These are phyloP conservation scores for Cetonia aurata DNA, from an alignment of 2,888 invertebrate genomes.

Conservation along the genomic window DNA sequence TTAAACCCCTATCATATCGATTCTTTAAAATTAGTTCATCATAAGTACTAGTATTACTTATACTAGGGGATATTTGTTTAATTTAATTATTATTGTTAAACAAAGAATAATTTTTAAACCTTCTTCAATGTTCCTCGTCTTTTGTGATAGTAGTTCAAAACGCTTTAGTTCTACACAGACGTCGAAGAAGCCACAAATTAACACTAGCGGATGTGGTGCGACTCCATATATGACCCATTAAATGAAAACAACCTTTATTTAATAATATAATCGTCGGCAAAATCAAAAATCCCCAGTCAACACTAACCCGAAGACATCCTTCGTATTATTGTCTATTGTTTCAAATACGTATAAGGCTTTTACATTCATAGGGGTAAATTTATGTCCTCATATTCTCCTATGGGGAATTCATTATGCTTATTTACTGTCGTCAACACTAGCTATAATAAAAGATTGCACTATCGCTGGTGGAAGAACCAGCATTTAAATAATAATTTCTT, in stretches of 20 bases:
- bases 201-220: conserved; percentile 1
- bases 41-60: no score
- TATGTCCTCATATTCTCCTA: background rate
- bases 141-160: no score
- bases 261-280: background rate
- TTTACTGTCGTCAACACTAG: background rate
- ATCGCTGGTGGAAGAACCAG: no score
- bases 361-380: conserved; percentile 17
- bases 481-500: no score
- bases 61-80: no score
- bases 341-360: background rate
- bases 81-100: background rate
- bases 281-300: conserved; percentile 5
- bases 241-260: conserved; percentile 2
- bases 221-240: conserved; percentile 1
- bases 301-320: background rate
- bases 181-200: background rate
- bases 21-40: no score
- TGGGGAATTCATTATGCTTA: background rate
- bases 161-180: no score
- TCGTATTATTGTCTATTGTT: conserved; percentile 23
- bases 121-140: background rate
- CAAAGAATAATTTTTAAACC: background rate
- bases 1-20: no score
- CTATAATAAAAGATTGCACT: no score